Evolutionary conservation across 2,113 vertebrate genomes (phyloP).

Genomic region (Megalops atlanticus): DNA sequence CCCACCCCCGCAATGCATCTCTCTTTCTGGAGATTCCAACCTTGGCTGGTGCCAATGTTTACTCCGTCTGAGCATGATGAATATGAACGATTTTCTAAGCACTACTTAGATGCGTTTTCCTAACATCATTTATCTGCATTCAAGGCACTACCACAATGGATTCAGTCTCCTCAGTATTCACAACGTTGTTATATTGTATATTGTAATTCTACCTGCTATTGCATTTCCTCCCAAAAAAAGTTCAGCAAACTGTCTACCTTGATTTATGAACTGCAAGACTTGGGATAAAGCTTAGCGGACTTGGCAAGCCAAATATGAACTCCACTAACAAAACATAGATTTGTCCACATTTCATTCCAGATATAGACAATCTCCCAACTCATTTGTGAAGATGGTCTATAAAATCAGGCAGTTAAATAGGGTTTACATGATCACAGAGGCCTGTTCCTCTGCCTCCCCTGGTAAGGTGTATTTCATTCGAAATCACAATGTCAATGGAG

Average conservation of each 20-base stretch:
- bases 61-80: not conserved
- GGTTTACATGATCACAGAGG: slow-evolving; percentile 31
- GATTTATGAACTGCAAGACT: slow-evolving; percentile 43
- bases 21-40: not conserved
- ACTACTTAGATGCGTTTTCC: not conserved
- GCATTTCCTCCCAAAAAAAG: not conserved
- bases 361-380: slow-evolving; percentile 42
- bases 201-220: not conserved
- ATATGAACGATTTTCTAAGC: not conserved
- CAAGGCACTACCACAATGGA: not conserved
- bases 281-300: slow-evolving; percentile 45
- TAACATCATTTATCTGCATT: not conserved
- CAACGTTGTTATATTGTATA: not conserved
- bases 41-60: not conserved
- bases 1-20: not conserved
- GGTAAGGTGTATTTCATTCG: not conserved
- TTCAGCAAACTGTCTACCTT: slow-evolving; percentile 10
- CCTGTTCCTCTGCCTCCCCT: slow-evolving; percentile 5
- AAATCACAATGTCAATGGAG: slow-evolving; percentile 11
- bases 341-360: slow-evolving; percentile 51
- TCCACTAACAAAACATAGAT: slow-evolving; percentile 51
- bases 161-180: not conserved
- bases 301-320: slow-evolving; percentile 47
- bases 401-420: slow-evolving; percentile 56
- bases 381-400: slow-evolving; percentile 49